Conservation (phyloP, 2,113 vertebrate genomes). For the Pterocles burchelli region DNA sequence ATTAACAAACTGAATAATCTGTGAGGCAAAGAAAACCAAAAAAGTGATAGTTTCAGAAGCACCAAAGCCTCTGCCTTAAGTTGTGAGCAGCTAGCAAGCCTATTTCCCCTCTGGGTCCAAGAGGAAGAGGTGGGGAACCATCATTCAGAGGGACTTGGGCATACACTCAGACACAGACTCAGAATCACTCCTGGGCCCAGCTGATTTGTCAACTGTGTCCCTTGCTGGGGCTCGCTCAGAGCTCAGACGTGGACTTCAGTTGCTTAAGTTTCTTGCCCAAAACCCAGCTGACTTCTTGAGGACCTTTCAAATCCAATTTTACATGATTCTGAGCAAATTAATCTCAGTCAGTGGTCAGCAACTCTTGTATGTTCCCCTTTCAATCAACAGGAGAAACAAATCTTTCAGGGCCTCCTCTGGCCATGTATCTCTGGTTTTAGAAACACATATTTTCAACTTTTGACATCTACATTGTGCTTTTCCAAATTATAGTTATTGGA, state of each 20-base stretch:
- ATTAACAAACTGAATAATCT: not conserved
- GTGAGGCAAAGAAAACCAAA: not conserved
- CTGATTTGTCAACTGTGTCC: not conserved
- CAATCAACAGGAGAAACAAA: slow-evolving; percentile 12
- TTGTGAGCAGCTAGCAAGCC: not conserved
- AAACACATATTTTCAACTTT: not conserved
- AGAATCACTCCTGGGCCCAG: not conserved
- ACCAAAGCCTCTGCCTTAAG: not conserved
- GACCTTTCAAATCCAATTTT: slow-evolving; percentile 19
- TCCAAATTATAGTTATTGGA: not conserved
- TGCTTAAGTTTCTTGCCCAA: not conserved
- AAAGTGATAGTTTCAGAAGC: not conserved
- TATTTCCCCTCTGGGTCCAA: not conserved
- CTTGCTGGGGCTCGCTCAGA: fast-evolving
- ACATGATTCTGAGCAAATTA: not conserved
- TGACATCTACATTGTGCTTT: not conserved
- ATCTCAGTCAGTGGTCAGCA: not conserved
- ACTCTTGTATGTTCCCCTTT: not conserved
- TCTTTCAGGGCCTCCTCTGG: not conserved
- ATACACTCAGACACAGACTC: not conserved
- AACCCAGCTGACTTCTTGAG: not conserved
- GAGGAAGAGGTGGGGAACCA: not conserved
- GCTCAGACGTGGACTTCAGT: not conserved
- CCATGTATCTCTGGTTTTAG: not conserved
- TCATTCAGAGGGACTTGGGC: fast-evolving